Evolutionary conservation across 2,797 vertebrate species (phyloP).

Genomic region (Rhincodon typus): DNA sequence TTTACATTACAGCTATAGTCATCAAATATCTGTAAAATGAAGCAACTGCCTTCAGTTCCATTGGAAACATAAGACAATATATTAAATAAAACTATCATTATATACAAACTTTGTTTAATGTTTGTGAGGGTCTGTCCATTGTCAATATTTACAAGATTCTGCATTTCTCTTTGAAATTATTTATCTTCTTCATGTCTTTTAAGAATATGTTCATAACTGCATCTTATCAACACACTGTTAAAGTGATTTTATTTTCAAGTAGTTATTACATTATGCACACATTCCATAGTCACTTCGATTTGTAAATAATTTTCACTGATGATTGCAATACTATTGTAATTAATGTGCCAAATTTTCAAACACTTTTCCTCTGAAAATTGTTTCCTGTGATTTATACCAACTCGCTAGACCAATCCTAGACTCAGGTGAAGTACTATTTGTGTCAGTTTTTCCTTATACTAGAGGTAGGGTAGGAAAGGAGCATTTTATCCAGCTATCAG

Average conservation of each 20-base stretch:
- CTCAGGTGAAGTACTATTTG: neutral
- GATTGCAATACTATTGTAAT: neutral
- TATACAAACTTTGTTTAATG: neutral
- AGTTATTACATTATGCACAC: neutral
- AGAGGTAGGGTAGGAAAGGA: neutral
- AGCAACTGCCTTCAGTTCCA: neutral
- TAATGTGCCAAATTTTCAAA: conserved; percentile 1
- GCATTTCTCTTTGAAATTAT: neutral
- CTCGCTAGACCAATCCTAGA: neutral
- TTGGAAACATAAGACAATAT: neutral
- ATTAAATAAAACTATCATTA: conserved; percentile 17
- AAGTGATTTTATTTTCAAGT: neutral
- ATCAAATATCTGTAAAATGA: neutral
- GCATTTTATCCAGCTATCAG: neutral
- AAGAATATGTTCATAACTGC: neutral
- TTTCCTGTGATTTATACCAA: neutral
- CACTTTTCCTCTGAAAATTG: neutral
- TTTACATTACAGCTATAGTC: conserved; percentile 16
- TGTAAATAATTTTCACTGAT: neutral
- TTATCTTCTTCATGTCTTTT: neutral
- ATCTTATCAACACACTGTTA: neutral
- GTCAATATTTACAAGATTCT: conserved; percentile 7
- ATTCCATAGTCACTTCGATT: neutral
- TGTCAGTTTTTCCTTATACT: neutral
- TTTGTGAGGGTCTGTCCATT: neutral